A percentile compares a stretch with the other conserved stretches of the same genome.
phyloP scores from a whole-genome alignment of 2,888 invertebrate species.

The Papilio protenor region DNA sequence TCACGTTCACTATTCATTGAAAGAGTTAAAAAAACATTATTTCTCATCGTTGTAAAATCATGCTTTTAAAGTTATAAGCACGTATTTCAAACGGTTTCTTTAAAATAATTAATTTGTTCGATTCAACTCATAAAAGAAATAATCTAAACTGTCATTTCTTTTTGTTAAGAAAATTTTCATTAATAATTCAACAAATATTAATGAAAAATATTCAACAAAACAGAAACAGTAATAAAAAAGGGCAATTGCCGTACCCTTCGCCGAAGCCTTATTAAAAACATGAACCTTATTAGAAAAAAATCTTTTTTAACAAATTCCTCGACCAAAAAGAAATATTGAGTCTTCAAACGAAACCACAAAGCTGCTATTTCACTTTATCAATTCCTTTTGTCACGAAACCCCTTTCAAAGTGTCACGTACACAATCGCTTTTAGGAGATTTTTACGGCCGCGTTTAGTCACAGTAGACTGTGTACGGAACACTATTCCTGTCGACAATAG shows the following conservation, averaged over 20 bases:
- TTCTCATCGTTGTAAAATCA: not conserved
- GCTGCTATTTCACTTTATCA: slow-evolving; percentile 48
- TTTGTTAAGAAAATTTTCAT: not conserved
- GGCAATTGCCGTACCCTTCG: not conserved
- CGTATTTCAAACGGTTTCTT: not conserved
- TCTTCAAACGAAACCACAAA: slow-evolving; percentile 41
- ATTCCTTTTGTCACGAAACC: slow-evolving; percentile 46
- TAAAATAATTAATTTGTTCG: no score
- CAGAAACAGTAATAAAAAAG: slow-evolving; percentile 1
- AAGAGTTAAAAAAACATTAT: not conserved
- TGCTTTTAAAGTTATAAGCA: not conserved
- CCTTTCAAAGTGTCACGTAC: slow-evolving; percentile 48
- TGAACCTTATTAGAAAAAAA: not conserved
- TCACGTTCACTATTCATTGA: slow-evolving; percentile 1
- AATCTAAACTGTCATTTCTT: not conserved
- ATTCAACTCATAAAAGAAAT: not conserved
- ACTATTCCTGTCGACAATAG: slow-evolving; percentile 29
- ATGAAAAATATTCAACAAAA: not conserved
- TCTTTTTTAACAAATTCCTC: not conserved
- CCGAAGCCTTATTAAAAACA: slow-evolving; percentile 14
- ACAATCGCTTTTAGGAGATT: slow-evolving; percentile 44
- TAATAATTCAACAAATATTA: not conserved
- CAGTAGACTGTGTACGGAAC: slow-evolving; percentile 3
- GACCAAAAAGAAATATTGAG: slow-evolving; percentile 30
- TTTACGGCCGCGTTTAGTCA: slow-evolving; percentile 37